Conservation (phyloP, 2,797 vertebrate species). For the Apodemus agrarius region DNA sequence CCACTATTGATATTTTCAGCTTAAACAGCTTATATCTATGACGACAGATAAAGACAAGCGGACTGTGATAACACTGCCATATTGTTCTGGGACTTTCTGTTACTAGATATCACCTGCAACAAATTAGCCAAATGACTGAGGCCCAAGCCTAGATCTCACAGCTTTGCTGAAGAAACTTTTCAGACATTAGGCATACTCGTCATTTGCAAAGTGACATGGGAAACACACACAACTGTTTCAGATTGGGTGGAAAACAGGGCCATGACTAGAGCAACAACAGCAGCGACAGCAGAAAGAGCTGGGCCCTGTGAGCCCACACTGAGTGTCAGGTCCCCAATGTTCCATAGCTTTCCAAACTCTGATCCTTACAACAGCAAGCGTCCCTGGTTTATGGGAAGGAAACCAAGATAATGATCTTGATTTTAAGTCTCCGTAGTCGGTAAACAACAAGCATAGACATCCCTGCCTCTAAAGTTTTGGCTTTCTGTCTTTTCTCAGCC, state of each 20-base stretch:
- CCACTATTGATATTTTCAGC: neutral
- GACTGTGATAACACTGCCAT: neutral
- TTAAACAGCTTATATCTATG: neutral
- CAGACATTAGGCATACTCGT: neutral
- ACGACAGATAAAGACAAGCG: neutral
- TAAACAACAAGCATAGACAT: neutral
- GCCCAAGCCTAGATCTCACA: neutral
- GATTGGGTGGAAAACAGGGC: neutral
- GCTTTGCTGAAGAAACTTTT: constrained; percentile 4
- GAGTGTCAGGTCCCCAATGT: neutral
- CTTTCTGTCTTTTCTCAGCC: neutral
- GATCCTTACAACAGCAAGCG: neutral
- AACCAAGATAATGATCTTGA: neutral
- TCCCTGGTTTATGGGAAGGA: constrained; percentile 26
- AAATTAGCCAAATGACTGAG: constrained; percentile 2
- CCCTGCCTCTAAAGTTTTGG: neutral
- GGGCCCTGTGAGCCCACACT: neutral
- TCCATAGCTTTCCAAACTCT: neutral
- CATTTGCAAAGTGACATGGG: neutral
- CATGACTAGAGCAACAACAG: neutral
- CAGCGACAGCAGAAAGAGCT: neutral
- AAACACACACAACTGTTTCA: neutral
- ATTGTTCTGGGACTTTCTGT: neutral
- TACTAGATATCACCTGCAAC: neutral
- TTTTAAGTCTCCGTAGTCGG: neutral